Evolutionary conservation across 2,888 invertebrate genomes (phyloP).

Genomic region (Glaucopsyche alexis): DNA sequence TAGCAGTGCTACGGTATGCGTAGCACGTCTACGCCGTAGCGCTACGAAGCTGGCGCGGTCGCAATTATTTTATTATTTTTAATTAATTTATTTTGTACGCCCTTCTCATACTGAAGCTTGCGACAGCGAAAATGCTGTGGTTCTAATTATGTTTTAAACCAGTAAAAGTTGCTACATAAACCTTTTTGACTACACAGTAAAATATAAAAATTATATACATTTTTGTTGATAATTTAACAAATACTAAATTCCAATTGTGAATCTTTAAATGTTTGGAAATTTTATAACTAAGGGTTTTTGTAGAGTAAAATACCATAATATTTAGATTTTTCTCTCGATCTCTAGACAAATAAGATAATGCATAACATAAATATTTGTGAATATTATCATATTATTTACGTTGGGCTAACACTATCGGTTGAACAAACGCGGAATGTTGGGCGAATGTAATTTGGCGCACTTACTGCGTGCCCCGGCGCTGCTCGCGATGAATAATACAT

Average conservation of each 20-base stretch:
- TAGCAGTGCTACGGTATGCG: constrained; percentile 9
- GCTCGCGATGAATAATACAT: constrained; percentile 74
- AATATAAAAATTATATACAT: no score
- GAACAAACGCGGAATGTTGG: constrained; percentile 1
- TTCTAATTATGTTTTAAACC: not conserved
- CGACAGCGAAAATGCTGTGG: not conserved
- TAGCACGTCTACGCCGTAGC: constrained; percentile 25
- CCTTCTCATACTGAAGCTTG: constrained; percentile 4
- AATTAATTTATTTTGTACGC: constrained; percentile 13
- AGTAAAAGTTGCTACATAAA: not conserved
- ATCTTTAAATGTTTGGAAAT: no score
- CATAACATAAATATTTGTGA: not conserved
- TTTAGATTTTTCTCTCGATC: no score
- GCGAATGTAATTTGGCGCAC: constrained; percentile 55
- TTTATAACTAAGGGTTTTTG: no score
- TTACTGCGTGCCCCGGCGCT: constrained; percentile 61
- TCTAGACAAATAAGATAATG: no score
- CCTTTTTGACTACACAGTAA: not conserved
- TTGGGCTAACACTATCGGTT: constrained; percentile 2
- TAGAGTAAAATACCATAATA: not conserved
- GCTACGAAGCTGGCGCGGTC: constrained; percentile 15
- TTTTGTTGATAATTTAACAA: no score
- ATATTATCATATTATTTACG: not conserved
- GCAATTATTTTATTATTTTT: constrained; percentile 25
- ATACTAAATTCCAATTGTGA: no score